Evolutionary conservation across 2,797 vertebrate genomes (phyloP), one percentile per base, ranked within the genome.

Genomic region (Oreortyx pictus): DNA sequence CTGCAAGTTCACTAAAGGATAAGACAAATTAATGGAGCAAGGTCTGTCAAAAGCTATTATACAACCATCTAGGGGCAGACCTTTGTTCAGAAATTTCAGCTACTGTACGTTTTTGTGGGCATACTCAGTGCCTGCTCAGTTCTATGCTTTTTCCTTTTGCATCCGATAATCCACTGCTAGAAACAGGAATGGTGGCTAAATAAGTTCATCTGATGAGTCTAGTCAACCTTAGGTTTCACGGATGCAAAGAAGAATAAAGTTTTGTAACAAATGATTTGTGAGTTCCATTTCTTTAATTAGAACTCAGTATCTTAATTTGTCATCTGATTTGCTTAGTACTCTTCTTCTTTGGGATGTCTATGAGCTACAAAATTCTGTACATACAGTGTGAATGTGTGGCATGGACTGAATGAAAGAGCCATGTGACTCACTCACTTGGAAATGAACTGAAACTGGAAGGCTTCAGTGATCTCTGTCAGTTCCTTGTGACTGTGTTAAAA

Each of bases 401-500:
- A 56, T 27, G 57, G 29, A 88, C 19, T 24, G 46, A 68, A 73
- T 49, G 56, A 46, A 47, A 68, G 8, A 76, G 22, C 41, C 49
- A 37, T 35, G 5, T 56, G n/a, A 59, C 31, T 79, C 41, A 29
- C 56, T 76, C 29, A 16, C 54, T 54, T n/a, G 37, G 62, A 95
- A 95, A 73, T 18, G 84, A 93, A 33, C 6, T 74, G 37, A 91
- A 57, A 76, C 15, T 35, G 64, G 35, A 88, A 78, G 16, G 11
- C 41, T 93, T 92, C 65, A 56, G 44, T 79, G 71, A 71, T 94
- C 65, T 75, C 54, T 89, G 54, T 37, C 65, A 77, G 61, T 56
- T 82, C 24, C 52, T 93, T 94, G n/a, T 62, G 59, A 76, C 19
- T 70, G 22, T 88, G 37, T 87, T 92, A 94, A 94, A 93, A 37